Percentiles rank a stretch among this genome's conserved stretches.
phyloP scores from a whole-genome alignment of 2,113 vertebrate species.

The Pungitius pungitius region DNA sequence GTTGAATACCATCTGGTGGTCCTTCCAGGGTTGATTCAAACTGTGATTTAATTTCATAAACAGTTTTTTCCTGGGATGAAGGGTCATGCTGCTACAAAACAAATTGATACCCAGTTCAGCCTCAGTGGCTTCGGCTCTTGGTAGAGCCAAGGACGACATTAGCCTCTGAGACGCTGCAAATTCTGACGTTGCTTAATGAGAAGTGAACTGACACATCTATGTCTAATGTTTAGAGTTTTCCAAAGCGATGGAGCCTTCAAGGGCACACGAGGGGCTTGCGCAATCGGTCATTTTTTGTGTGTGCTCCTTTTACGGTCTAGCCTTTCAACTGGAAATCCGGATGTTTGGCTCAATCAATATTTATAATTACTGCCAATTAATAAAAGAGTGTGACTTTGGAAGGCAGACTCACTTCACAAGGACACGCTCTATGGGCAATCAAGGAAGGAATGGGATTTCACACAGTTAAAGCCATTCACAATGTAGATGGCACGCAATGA shows the following conservation, averaged over 20 bases:
- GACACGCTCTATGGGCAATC: conserved; percentile 61
- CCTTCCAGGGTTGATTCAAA: conserved; percentile 14
- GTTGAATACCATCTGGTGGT: conserved; percentile 25
- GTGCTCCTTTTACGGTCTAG: conserved; percentile 69
- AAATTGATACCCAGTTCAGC: conserved; percentile 60
- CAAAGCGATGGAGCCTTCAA: conserved; percentile 55
- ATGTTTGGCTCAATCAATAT: conserved; percentile 84
- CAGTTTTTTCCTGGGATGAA: conserved; percentile 35
- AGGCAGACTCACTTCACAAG: conserved; percentile 75
- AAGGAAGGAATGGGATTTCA: conserved; percentile 39
- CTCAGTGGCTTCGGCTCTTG: conserved; percentile 47
- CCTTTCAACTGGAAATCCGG: conserved; percentile 76
- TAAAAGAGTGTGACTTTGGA: conserved; percentile 78
- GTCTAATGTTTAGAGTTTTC: conserved; percentile 61
- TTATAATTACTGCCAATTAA: conserved; percentile 93
- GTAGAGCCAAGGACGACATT: conserved; percentile 50
- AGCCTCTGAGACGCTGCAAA: conserved; percentile 34
- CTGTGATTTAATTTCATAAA: conserved; percentile 41
- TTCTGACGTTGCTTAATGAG: conserved; percentile 68
- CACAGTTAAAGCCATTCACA: neutral
- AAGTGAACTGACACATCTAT: conserved; percentile 61
- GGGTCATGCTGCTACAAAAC: conserved; percentile 54
- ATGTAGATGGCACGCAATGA: conserved; percentile 19
- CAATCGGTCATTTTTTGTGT: conserved; percentile 43
- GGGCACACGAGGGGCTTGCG: conserved; percentile 55